A percentile compares a stretch with the other conserved stretches of the same genome.
phyloP scores from a whole-genome alignment of 1,140 invertebrate genomes.

The Hyles vespertilio region DNA sequence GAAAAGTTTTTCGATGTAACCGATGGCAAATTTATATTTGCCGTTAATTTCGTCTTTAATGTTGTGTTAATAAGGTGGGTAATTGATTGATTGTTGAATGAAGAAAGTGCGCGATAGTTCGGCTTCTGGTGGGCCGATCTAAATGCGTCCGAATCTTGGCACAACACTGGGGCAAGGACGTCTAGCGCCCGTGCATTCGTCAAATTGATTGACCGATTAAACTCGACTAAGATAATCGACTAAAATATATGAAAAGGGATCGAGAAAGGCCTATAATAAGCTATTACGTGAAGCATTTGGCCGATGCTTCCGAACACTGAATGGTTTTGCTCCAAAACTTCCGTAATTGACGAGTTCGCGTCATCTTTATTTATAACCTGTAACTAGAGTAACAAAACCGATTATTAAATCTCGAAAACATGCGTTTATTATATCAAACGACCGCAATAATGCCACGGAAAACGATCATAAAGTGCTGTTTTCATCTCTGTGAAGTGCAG shows the following conservation, averaged over 20 bases:
- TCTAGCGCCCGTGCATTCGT: slow-evolving; percentile 55
- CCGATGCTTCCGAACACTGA: too few species aligned
- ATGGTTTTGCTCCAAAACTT: too few species aligned
- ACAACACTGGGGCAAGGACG: slow-evolving; percentile 70
- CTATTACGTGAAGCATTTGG: too few species aligned
- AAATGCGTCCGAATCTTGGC: slow-evolving; percentile 65
- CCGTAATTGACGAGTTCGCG: too few species aligned
- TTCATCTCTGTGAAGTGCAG: too few species aligned
- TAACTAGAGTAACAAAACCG: too few species aligned
- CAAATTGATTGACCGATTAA: slow-evolving; percentile 72
- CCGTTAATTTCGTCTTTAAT: slow-evolving; percentile 15
- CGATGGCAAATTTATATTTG: slow-evolving; percentile 24
- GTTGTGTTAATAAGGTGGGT: slow-evolving; percentile 37
- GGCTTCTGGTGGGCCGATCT: slow-evolving; percentile 54
- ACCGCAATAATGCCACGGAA: too few species aligned
- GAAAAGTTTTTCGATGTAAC: slow-evolving; percentile 34
- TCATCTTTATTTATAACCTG: too few species aligned
- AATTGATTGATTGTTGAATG: slow-evolving; percentile 32
- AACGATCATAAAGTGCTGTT: too few species aligned
- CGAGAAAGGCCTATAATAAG: too few species aligned
- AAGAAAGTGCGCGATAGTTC: slow-evolving; percentile 51
- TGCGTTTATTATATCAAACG: too few species aligned
- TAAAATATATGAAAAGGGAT: not conserved
- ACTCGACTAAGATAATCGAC: slow-evolving; percentile 27
- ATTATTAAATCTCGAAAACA: too few species aligned